A percentile compares a stretch with the other conserved stretches of the same genome.
phyloP scores from a whole-genome alignment of 92 coral and sea anemone genomes.

The Metridium senile region DNA sequence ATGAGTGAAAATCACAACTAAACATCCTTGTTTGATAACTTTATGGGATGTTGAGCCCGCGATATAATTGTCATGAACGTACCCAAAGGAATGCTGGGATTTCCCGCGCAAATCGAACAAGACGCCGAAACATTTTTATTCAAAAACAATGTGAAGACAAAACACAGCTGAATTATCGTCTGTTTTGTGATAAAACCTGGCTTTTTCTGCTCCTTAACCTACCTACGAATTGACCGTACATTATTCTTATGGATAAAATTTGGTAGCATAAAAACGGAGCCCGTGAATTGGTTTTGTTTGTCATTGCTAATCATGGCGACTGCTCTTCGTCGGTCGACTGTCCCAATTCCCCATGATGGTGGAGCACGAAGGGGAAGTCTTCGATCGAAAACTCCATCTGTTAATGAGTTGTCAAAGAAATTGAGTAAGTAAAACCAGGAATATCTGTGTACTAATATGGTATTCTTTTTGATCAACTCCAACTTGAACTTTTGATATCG shows the following conservation, averaged over 20 bases:
- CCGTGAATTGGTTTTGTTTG: background rate
- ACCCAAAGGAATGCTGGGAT: slow-evolving; percentile 76
- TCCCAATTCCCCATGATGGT: slow-evolving; percentile 31
- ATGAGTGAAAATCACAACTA: too few relatives aligned
- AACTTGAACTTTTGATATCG: background rate
- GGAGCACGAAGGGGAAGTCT: slow-evolving; percentile 69
- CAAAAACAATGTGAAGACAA: slow-evolving; percentile 14
- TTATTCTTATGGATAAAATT: slow-evolving; percentile 5
- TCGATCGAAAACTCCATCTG: slow-evolving; percentile 96
- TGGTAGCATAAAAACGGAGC: background rate
- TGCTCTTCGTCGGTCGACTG: slow-evolving; percentile 61
- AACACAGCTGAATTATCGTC: slow-evolving; percentile 26
- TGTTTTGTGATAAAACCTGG: background rate
- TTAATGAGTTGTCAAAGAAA: slow-evolving; percentile 89
- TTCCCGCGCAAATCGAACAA: slow-evolving; percentile 93
- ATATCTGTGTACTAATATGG: background rate
- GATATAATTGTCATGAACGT: slow-evolving; percentile 1
- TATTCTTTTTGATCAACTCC: background rate
- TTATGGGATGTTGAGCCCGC: slow-evolving; percentile 3
- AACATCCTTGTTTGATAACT: too few relatives aligned
- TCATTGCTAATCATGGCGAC: slow-evolving; percentile 54
- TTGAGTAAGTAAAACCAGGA: slow-evolving; percentile 66
- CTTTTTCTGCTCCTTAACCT: background rate
- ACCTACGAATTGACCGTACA: background rate
- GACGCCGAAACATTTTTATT: slow-evolving; percentile 13